Evolutionary conservation across 2,888 invertebrate species (phyloP).

Genomic region (Torymus auratus): DNA sequence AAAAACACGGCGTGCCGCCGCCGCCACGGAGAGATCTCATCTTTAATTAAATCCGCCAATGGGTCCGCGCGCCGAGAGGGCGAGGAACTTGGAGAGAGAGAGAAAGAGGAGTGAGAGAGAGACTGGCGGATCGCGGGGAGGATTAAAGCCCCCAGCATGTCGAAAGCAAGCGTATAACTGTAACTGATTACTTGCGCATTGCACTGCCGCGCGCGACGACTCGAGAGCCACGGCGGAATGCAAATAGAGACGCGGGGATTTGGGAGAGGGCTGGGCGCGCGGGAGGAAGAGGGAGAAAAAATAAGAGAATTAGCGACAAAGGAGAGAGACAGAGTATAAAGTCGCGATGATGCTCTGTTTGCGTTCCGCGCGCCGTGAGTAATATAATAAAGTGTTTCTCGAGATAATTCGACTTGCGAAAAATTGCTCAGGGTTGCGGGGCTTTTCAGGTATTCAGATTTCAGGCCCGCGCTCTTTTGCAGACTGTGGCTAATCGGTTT

Average conservation of each 20-base stretch:
- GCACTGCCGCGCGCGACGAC: background rate
- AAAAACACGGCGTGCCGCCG: slow-evolving; percentile 69
- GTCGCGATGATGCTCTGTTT: background rate
- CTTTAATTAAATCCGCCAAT: slow-evolving; percentile 72
- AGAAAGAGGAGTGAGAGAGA: background rate
- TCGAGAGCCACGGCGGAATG: slow-evolving; percentile 4
- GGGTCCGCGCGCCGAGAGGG: slow-evolving; percentile 25
- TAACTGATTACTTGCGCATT: slow-evolving; percentile 58
- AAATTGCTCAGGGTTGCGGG: background rate
- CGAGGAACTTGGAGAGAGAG: slow-evolving; percentile 24
- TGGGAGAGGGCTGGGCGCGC: background rate
- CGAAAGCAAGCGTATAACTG: slow-evolving; percentile 61
- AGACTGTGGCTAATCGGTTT: too few relatives aligned
- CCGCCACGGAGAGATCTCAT: slow-evolving; percentile 66
- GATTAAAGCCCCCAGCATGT: slow-evolving; percentile 60
- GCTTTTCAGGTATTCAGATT: too few relatives aligned
- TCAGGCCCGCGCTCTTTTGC: too few relatives aligned
- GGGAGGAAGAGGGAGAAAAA: background rate
- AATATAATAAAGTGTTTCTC: slow-evolving; percentile 22
- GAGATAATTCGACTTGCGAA: slow-evolving; percentile 20
- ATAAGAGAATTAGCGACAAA: slow-evolving; percentile 19
- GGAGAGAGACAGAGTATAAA: background rate
- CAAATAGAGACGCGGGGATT: slow-evolving; percentile 15
- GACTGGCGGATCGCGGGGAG: slow-evolving; percentile 41
- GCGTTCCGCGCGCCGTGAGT: background rate